Conservation (phyloP, 2,797 vertebrate species). For the Xerus rutilus region DNA sequence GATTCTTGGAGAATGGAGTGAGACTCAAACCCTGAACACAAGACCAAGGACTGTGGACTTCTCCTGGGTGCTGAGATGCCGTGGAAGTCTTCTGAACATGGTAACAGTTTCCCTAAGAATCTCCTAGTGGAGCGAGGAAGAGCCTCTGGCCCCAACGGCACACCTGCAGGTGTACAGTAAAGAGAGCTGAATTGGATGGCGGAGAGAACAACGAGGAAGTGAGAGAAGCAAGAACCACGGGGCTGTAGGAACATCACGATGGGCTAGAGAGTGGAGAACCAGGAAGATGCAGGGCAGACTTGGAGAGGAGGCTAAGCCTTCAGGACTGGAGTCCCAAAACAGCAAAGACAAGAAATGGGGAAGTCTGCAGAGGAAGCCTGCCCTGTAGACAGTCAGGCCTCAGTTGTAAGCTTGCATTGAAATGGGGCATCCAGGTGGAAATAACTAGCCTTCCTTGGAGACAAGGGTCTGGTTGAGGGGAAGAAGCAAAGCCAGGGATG, state of each 20-base stretch:
- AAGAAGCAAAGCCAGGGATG: fast-evolving
- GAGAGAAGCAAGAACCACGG: background rate
- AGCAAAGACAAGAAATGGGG: constrained; percentile 41
- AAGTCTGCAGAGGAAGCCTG: constrained; percentile 65
- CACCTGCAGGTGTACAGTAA: background rate
- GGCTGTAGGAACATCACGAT: background rate
- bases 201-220: background rate
- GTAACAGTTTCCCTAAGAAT: background rate
- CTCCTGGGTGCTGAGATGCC: background rate
- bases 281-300: background rate
- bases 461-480: background rate
- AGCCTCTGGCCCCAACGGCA: background rate
- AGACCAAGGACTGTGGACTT: background rate
- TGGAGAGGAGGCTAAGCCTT: background rate
- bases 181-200: background rate
- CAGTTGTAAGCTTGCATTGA: background rate
- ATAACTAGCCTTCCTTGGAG: background rate
- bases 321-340: background rate
- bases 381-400: background rate
- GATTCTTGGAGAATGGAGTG: background rate
- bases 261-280: background rate
- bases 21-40: background rate
- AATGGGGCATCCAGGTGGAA: background rate
- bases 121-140: background rate
- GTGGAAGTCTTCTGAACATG: background rate